Base-by-base conservation (phyloP, 1,140 invertebrate genomes). In the Drosophila saltans region DNA sequence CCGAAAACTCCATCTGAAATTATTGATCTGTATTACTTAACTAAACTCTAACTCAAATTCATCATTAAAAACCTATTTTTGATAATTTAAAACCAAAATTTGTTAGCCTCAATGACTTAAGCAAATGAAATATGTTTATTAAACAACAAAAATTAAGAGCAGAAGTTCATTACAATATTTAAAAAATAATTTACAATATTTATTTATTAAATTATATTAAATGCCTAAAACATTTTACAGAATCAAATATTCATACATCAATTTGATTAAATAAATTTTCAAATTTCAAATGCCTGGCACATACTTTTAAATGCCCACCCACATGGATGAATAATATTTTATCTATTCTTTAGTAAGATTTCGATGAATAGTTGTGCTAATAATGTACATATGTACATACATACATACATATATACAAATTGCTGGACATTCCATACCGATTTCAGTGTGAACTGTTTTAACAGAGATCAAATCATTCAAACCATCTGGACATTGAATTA, bases 371-470 rank as follows among this genome's bases (percentile, higher is more conserved):
- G 40, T 41, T 41, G 28, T 2, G 28, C 28, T 2, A 30, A 36
- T 36, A 36, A 16, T 16, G 16, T 36, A 36, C 6, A 36, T 6
- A 16, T 16, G 16, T 36, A 36, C 6, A 36, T 6, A 36, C 6
- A 36, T 36, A 7, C 6, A 36, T 36, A 36, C 6, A 36, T 36
- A 36, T 36, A 36, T 36, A 36, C 6, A 36, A 2, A 11, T 43
- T 40, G 24, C 40, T 57, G 30, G 58, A 73, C 73, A 75, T 75
- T 75, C 73, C 71, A 75, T 75, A 16, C 45, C 68, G 67, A 45
- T 45, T 74, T 24, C 45, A 61, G 16, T 21, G 43, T 11, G 10
- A 41, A 43, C 4, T n/a, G 41, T 43, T 16, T 5, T 26, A 40
- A 11, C 39, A 30, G 28, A 30, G 28, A 30, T 30, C 28, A 30